Percentiles rank a stretch among this genome's conserved stretches.
phyloP scores from a whole-genome alignment of 2,888 invertebrate genomes.

The Anoplius nigerrimus region DNA sequence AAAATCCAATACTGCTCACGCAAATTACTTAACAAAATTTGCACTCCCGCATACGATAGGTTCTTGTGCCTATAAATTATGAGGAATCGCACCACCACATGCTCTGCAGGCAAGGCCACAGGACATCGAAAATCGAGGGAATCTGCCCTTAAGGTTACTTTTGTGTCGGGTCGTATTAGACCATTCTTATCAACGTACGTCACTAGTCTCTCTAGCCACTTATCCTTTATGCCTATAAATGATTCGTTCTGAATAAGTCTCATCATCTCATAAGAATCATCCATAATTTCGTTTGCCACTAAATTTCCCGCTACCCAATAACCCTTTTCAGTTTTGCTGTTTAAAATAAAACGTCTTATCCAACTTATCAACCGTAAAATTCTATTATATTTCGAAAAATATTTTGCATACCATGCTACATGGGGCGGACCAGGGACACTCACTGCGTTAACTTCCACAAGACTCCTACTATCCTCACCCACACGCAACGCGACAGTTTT shows the following conservation, averaged over 20 bases:
- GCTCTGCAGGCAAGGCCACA: constrained; percentile 12
- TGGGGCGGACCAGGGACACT: background rate
- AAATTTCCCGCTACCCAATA: constrained; percentile 2
- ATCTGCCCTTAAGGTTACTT: background rate
- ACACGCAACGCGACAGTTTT: background rate
- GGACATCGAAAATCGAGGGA: background rate
- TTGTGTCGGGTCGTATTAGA: background rate
- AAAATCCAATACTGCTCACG: constrained; percentile 26
- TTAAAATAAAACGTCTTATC: constrained; percentile 8
- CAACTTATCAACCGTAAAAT: constrained; percentile 12
- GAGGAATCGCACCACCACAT: background rate
- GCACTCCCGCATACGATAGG: constrained; percentile 63
- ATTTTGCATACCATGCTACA: background rate
- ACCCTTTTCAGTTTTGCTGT: background rate
- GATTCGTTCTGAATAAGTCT: background rate
- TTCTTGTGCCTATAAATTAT: constrained; percentile 68
- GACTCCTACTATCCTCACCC: background rate
- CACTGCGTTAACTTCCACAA: background rate
- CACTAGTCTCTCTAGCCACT: background rate
- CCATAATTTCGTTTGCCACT: constrained; percentile 11
- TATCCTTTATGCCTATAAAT: background rate
- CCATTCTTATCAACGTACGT: background rate
- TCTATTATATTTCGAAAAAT: constrained; percentile 16
- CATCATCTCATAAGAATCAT: background rate
- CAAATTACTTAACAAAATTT: constrained; percentile 31